phyloP scores from a whole-genome alignment of 2,888 invertebrate genomes.

The Pheosia tremula region DNA sequence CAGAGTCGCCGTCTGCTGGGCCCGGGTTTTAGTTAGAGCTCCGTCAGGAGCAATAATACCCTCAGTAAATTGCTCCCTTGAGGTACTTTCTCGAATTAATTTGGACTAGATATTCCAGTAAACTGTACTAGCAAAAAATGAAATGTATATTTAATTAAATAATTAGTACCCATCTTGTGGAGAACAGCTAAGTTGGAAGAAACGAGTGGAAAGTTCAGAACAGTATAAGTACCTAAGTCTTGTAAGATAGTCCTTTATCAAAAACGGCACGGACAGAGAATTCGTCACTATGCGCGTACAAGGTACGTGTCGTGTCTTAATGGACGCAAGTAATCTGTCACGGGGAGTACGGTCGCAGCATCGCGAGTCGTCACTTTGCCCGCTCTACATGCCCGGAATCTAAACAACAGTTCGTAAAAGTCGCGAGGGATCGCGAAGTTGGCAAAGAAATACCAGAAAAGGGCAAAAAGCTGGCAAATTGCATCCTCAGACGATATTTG shows the following conservation, averaged over 20 bases:
- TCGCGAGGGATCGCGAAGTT: conserved; percentile 41
- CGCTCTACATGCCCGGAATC: conserved; percentile 34
- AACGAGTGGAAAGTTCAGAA: no score
- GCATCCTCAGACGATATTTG: conserved; percentile 43
- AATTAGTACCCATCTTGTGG: neutral
- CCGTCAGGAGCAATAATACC: conserved; percentile 43
- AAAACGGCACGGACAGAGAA: conserved; percentile 17
- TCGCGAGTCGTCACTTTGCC: conserved; percentile 11
- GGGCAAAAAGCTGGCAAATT: conserved; percentile 40
- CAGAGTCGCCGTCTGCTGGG: conserved; percentile 50
- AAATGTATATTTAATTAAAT: conserved; percentile 3
- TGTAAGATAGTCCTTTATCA: no score
- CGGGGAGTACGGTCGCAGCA: conserved; percentile 11
- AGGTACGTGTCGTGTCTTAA: conserved; percentile 32
- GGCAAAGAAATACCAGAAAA: conserved; percentile 30
- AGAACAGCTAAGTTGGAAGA: no score
- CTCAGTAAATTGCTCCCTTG: conserved; percentile 43
- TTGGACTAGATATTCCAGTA: conserved; percentile 29
- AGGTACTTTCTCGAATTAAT: conserved; percentile 43
- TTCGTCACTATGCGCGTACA: conserved; percentile 10
- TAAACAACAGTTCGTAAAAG: conserved; percentile 35
- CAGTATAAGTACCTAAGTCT: neutral
- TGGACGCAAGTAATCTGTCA: conserved; percentile 45
- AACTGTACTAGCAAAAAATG: conserved; percentile 26
- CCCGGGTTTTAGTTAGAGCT: conserved; percentile 38